Evolutionary conservation across 2,888 invertebrate genomes (phyloP).

Genomic region (Aporophyla lueneburgensis): DNA sequence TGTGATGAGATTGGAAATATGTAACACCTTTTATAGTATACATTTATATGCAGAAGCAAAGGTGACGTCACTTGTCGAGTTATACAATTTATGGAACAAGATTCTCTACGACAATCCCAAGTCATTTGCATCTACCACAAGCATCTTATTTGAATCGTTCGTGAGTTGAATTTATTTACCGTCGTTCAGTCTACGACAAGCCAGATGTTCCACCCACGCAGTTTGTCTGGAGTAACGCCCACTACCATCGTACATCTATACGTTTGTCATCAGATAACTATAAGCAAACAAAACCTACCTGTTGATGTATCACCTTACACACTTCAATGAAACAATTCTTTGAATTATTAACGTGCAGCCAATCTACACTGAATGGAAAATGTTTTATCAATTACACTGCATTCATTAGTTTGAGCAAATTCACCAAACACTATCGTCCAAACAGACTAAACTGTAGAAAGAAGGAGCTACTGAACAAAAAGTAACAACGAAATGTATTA

Average conservation of each 20-base stretch:
- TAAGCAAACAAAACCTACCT: conserved; percentile 81
- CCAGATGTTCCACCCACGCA: conserved; percentile 84
- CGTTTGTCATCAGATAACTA: conserved; percentile 70
- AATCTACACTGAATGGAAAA: conserved; percentile 59
- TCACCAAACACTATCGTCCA: conserved; percentile 48
- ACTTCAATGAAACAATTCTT: conserved; percentile 67
- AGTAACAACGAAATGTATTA: conserved; percentile 67
- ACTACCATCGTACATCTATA: conserved; percentile 74
- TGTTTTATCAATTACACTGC: conserved; percentile 57
- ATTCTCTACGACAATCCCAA: conserved; percentile 21
- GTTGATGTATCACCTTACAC: conserved; percentile 78
- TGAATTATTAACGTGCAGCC: conserved; percentile 51
- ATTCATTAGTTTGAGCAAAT: conserved; percentile 31
- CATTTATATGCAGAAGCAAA: neutral
- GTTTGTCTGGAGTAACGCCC: conserved; percentile 86
- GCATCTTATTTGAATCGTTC: conserved; percentile 52
- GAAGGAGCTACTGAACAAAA: conserved; percentile 69
- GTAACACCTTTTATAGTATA: neutral
- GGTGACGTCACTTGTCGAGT: conserved; percentile 24
- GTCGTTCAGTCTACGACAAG: conserved; percentile 75
- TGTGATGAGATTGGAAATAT: neutral
- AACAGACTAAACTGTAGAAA: conserved; percentile 49
- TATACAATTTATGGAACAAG: conserved; percentile 12
- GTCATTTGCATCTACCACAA: conserved; percentile 50
- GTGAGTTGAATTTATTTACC: conserved; percentile 77